Conservation (phyloP, 2,797 vertebrate species). For the Karalla daura region DNA sequence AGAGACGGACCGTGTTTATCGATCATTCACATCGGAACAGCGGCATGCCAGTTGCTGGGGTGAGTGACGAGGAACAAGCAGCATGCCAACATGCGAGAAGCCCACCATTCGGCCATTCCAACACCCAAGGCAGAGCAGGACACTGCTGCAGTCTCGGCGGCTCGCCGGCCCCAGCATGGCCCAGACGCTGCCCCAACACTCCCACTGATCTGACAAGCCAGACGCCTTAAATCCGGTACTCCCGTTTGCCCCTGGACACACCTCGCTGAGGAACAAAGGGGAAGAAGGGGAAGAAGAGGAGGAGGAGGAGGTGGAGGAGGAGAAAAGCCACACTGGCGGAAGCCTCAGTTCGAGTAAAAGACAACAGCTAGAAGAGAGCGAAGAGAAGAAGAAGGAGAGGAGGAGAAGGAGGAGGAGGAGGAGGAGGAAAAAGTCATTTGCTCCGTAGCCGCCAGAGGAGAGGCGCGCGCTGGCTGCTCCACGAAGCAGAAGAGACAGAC, state of each 20-base stretch:
- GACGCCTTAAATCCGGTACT: slow-evolving; percentile 63
- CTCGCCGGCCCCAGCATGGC: slow-evolving; percentile 81
- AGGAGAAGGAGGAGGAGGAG: slow-evolving; percentile 12
- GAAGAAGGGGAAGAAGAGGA: slow-evolving; percentile 47
- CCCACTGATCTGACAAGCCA: slow-evolving; percentile 59
- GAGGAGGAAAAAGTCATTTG: slow-evolving; percentile 29
- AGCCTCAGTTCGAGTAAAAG: slow-evolving; percentile 44
- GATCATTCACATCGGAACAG: slow-evolving; percentile 10
- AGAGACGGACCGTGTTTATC: slow-evolving; percentile 9
- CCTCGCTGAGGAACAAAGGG: slow-evolving; percentile 60
- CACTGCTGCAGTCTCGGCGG: slow-evolving; percentile 80
- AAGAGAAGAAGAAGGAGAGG: no score
- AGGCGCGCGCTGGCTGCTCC: slow-evolving; percentile 39
- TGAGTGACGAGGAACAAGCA: slow-evolving; percentile 50
- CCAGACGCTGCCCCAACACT: slow-evolving; percentile 51
- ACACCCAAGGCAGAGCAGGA: slow-evolving; percentile 88
- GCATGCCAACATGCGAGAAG: slow-evolving; percentile 80
- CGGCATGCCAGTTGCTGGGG: slow-evolving; percentile 12
- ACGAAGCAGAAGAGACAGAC: slow-evolving; percentile 41
- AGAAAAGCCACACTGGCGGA: slow-evolving; percentile 47
- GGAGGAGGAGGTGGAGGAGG: slow-evolving; percentile 53
- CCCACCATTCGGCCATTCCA: slow-evolving; percentile 90
- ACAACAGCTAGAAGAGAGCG: slow-evolving; percentile 27
- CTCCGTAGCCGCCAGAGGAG: slow-evolving; percentile 15
- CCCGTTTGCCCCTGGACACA: slow-evolving; percentile 65